phyloP scores from a whole-genome alignment of 1,140 invertebrate species.

The Rhopalosiphum padi region DNA sequence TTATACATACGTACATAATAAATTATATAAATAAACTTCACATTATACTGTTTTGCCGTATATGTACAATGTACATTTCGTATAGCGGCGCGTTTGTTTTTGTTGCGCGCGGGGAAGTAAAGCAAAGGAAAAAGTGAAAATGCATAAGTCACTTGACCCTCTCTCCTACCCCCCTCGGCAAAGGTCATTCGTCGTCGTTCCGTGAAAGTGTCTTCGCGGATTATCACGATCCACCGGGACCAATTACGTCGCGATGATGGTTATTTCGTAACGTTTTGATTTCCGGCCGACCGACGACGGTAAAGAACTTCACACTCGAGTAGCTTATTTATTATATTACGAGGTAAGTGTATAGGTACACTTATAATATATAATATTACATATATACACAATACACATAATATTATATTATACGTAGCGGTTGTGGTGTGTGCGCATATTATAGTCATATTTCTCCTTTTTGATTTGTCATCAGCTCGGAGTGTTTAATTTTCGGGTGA shows the following conservation, averaged over 20 bases:
- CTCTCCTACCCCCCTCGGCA: not conserved
- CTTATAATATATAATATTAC: not conserved
- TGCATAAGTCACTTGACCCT: conserved; percentile 38
- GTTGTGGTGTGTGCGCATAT: not conserved
- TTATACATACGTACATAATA: not conserved
- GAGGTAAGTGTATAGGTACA: not conserved
- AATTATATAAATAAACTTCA: not conserved
- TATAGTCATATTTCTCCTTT: not conserved
- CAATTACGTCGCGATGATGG: not conserved
- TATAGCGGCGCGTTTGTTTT: not conserved
- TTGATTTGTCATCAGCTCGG: not conserved
- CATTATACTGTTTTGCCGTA: not conserved
- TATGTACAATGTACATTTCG: not conserved
- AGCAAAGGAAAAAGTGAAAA: conserved; percentile 26
- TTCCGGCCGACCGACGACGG: not conserved
- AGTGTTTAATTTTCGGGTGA: not conserved
- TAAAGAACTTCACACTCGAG: not conserved
- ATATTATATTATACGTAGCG: not conserved
- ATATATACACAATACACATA: not conserved
- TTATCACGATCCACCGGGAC: conserved; percentile 33
- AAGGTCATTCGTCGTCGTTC: conserved; percentile 34
- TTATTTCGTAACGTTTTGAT: conserved; percentile 18
- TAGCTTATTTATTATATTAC: not conserved
- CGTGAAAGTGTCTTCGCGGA: conserved; percentile 27
- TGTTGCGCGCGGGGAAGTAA: not conserved